Percentiles rank a stretch among this genome's conserved stretches.
phyloP scores from a whole-genome alignment of 2,888 invertebrate genomes.

The Carpatolechia fugitivella region DNA sequence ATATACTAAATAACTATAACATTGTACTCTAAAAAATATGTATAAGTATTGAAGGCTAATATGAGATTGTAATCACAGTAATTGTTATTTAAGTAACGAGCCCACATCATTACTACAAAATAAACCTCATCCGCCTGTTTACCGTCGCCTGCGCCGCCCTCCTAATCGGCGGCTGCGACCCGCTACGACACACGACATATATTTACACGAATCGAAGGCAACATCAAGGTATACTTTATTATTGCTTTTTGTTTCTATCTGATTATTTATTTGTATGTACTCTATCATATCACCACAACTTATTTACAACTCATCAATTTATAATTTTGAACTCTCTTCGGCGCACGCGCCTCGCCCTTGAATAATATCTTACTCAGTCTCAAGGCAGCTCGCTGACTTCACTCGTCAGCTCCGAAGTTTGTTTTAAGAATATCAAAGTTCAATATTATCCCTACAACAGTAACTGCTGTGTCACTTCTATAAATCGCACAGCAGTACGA shows the following conservation, averaged over 20 bases:
- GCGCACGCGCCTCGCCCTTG: slow-evolving; percentile 34
- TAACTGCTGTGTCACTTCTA: slow-evolving; percentile 3
- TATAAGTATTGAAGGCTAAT: slow-evolving; percentile 79
- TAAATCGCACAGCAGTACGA: slow-evolving; percentile 8
- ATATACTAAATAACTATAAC: slow-evolving; percentile 78
- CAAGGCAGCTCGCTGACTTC: slow-evolving; percentile 38
- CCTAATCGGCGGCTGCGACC: background rate
- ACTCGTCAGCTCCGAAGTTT: slow-evolving; percentile 5
- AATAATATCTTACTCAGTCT: slow-evolving; percentile 65
- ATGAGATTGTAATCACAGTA: slow-evolving; percentile 79
- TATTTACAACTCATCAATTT: slow-evolving; percentile 59
- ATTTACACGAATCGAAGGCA: slow-evolving; percentile 73
- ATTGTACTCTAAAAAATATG: slow-evolving; percentile 80
- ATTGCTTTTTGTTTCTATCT: slow-evolving; percentile 76
- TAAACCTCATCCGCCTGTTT: slow-evolving; percentile 57
- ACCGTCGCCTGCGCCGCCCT: background rate
- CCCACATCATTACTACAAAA: slow-evolving; percentile 73
- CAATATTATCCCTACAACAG: background rate
- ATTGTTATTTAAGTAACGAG: slow-evolving; percentile 76
- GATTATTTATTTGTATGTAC: slow-evolving; percentile 67
- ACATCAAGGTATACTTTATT: slow-evolving; percentile 79
- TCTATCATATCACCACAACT: slow-evolving; percentile 71
- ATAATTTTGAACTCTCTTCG: slow-evolving; percentile 56
- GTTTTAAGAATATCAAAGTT: slow-evolving; percentile 9
- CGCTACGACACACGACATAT: slow-evolving; percentile 43